These are phyloP conservation scores for Lamellibrachia satsuma DNA, from an alignment of 2,888 invertebrate genomes.

Conservation along the genomic window DNA sequence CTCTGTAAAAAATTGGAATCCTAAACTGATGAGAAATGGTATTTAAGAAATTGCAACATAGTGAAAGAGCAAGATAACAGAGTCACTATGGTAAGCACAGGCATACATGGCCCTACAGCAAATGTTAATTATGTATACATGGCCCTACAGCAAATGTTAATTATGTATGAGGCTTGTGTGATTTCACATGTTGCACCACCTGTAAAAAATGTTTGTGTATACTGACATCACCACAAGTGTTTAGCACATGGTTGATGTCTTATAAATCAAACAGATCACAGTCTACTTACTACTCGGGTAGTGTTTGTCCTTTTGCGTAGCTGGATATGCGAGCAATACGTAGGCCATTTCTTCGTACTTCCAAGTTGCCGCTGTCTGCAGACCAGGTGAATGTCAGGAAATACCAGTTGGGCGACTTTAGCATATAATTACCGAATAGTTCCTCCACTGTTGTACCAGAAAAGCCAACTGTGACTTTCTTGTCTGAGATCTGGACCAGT, in stretches of 20 bases:
- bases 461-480: not conserved
- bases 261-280: not conserved
- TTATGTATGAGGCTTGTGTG: not conserved
- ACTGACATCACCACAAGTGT: not conserved
- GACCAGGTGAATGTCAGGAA: not conserved
- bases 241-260: not conserved
- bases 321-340: not conserved
- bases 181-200: not conserved
- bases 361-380: not conserved
- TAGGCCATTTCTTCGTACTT: not conserved
- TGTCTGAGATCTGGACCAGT: not conserved
- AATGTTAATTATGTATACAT: no score
- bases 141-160: not conserved
- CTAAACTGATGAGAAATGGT: no score
- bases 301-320: not conserved
- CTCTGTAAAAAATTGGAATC: no score
- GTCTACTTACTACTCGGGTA: not conserved
- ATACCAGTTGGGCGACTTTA: not conserved
- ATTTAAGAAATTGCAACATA: no score
- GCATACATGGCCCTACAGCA: no score
- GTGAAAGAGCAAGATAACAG: no score
- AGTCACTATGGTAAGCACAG: no score
- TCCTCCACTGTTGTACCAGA: not conserved
- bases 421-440: not conserved
- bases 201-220: not conserved